A percentile compares a stretch with the other conserved stretches of the same genome.
Evolutionary conservation across 2,797 vertebrate species (phyloP).

Genomic region (Chromis chromis): DNA sequence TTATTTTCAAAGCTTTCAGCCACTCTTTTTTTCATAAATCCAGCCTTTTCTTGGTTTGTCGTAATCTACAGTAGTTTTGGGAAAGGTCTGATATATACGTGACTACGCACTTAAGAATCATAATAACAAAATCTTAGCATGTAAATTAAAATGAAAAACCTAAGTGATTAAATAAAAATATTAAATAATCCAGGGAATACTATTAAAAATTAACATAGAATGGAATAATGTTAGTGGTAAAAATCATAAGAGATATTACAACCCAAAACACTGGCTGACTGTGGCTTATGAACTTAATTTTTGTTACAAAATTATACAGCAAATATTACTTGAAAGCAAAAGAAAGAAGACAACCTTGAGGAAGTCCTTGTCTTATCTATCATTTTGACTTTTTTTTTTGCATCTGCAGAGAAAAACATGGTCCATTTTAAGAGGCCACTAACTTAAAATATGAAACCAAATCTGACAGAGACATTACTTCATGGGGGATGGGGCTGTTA

Average conservation of each 20-base stretch:
- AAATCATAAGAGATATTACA: background rate
- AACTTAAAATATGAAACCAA: background rate
- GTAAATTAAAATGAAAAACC: too few species aligned
- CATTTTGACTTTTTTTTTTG: background rate
- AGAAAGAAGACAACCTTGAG: background rate
- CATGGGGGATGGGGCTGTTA: background rate
- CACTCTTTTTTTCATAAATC: background rate
- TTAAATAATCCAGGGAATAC: too few species aligned
- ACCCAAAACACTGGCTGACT: background rate
- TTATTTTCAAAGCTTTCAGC: background rate
- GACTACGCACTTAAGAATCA: too few species aligned
- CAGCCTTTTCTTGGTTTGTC: background rate
- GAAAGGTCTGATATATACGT: too few species aligned
- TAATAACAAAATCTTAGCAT: too few species aligned
- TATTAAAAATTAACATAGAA: too few species aligned
- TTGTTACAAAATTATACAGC: background rate
- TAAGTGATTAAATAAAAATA: background rate
- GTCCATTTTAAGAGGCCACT: background rate
- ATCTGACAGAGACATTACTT: background rate
- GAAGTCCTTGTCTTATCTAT: background rate
- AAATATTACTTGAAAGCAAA: background rate
- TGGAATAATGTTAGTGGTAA: too few species aligned
- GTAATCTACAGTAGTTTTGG: background rate
- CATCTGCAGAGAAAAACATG: background rate
- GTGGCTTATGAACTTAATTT: background rate